Evolutionary conservation across 2,888 invertebrate genomes (phyloP), one percentile per base, ranked within the genome.

Genomic region (Eucera pruinosa): DNA sequence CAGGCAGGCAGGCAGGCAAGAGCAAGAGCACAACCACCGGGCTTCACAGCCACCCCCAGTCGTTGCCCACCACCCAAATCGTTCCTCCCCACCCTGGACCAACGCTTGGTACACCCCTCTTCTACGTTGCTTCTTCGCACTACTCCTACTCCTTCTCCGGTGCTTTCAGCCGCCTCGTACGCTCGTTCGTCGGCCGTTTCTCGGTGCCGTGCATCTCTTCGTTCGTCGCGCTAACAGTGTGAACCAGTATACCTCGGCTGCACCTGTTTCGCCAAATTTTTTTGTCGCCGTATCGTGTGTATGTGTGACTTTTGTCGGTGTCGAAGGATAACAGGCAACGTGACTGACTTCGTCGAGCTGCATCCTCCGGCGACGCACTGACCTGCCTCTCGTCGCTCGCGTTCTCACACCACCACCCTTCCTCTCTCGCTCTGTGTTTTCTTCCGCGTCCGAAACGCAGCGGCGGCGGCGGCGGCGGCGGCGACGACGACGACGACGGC

Each of bases 121-220:
- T 58, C 81, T 45, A 41, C 74, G 65, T 54, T 55, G 48, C 45
- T 66, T 66, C 62, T 73, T 78, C 78, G 64, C 80, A 58, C 78
- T 73, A 58, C 78, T 72, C 65, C 65, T 69, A 52, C 80, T 75
- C 78, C 74, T 78, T 71, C 80, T 30, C 72, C 64, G 69, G 67
- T 78, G 74, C 77, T 82, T 80, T 77, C 68, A 74, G 65, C 80
- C 79, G 73, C 77, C 82, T 74, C 78, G 80, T 80, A 61, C 68
- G 67, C 52, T 64, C 64, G 70, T 60, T 47, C 72, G 68, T 60
- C 45, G 67, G 33, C 43, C 18, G 73, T 33, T 67, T 50, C 79
- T 64, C 13, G 27, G 48, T 50, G 25, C 18, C 20, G n/a, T n/a
- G n/a, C n/a, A n/a, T n/a, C n/a, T 41, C 27, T 39, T 48, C 77